phyloP scores from a whole-genome alignment of 2,888 invertebrate genomes.

The Villa cingulata region DNA sequence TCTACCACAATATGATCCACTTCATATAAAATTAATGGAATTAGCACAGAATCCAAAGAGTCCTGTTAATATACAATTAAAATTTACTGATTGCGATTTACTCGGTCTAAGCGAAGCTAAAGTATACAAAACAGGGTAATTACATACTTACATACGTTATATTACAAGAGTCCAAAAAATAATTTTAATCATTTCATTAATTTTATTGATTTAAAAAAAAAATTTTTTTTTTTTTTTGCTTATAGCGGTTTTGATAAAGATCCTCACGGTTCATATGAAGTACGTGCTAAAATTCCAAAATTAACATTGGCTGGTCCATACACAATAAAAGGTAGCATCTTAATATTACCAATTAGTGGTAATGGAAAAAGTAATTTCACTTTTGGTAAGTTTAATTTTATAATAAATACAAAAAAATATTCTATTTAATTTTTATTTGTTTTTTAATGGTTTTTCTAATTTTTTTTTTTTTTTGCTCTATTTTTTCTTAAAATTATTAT shows the following conservation, averaged over 20 bases:
- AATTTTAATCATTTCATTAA: neutral
- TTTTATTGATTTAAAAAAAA: neutral
- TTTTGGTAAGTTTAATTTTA: conserved; percentile 17
- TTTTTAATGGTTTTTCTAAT: too few relatives aligned
- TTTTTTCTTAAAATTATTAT: too few relatives aligned
- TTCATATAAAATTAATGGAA: conserved; percentile 23
- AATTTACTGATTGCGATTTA: conserved; percentile 24
- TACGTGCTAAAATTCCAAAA: conserved; percentile 20
- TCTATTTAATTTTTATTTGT: too few relatives aligned
- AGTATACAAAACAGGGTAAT: conserved; percentile 19
- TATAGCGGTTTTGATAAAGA: conserved; percentile 21
- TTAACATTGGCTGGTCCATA: conserved; percentile 25
- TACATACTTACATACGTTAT: neutral
- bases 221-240: neutral
- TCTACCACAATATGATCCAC: conserved; percentile 26
- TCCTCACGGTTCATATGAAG: conserved; percentile 13
- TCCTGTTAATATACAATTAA: conserved; percentile 28
- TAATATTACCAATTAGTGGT: conserved; percentile 27
- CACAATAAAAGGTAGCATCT: conserved; percentile 22
- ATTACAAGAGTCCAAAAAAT: neutral
- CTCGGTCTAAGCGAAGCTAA: conserved; percentile 20
- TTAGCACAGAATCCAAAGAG: conserved; percentile 24
- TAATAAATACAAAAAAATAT: neutral
- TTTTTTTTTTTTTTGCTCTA: neutral
- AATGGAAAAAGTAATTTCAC: conserved; percentile 20